A percentile compares a stretch with the other conserved stretches of the same genome.
phyloP scores from a whole-genome alignment of 2,797 vertebrate genomes.

The Aratinga solstitialis region DNA sequence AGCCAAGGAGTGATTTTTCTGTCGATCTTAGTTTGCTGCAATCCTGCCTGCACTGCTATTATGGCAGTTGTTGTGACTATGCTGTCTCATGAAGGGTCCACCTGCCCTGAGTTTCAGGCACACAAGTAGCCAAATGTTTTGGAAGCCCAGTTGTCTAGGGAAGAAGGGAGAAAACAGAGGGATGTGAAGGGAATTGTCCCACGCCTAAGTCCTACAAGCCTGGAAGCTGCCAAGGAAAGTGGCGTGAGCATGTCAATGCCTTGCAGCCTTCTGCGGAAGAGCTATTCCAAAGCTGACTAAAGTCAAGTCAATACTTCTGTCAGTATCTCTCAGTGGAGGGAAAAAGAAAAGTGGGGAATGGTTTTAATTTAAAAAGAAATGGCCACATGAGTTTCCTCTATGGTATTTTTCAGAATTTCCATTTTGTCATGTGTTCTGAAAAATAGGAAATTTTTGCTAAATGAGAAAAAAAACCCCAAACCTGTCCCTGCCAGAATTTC shows the following conservation, averaged over 20 bases:
- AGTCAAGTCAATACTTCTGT: not conserved
- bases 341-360: not conserved
- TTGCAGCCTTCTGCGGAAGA: not conserved
- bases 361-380: not conserved
- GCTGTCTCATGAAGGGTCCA: accelerated
- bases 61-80: not conserved
- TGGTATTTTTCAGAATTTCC: slow-evolving; percentile 16
- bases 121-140: not conserved
- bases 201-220: not conserved
- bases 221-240: not conserved
- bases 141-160: not conserved
- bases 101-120: not conserved
- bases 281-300: not conserved
- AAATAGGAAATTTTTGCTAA: not conserved
- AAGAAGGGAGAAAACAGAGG: not conserved
- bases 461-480: not conserved
- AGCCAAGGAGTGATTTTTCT: not conserved
- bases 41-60: not conserved
- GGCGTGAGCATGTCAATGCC: not conserved
- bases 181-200: not conserved
- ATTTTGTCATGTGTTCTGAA: not conserved
- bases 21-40: not conserved
- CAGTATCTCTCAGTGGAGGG: not conserved
- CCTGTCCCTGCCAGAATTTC: not conserved
- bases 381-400: not conserved